phyloP scores from a whole-genome alignment of 2,797 vertebrate species.

The Lagorchestes hirsutus region DNA sequence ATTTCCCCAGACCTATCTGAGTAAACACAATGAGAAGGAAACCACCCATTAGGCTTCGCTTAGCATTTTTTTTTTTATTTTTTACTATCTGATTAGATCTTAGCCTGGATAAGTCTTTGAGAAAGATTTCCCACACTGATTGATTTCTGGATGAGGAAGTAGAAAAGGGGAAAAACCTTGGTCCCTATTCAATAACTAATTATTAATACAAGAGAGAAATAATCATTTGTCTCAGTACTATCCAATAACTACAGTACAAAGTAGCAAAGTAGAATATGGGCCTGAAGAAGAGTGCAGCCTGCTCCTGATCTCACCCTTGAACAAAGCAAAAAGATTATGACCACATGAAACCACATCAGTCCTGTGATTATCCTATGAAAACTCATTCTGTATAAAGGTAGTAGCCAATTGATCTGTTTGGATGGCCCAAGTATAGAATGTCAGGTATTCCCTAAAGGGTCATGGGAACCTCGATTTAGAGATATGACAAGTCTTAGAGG shows the following conservation, averaged over 20 bases:
- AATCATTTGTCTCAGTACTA: not conserved
- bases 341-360: not conserved
- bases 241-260: not conserved
- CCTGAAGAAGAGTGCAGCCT: not conserved
- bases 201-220: not conserved
- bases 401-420: not conserved
- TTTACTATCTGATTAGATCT: not conserved
- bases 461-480: not conserved
- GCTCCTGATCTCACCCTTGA: not conserved
- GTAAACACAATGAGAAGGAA: not conserved
- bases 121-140: not conserved
- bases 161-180: not conserved
- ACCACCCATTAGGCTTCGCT: not conserved
- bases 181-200: not conserved
- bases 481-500: not conserved
- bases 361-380: not conserved
- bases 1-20: not conserved
- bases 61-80: not conserved
- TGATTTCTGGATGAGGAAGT: not conserved
- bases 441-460: not conserved
- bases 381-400: not conserved
- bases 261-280: not conserved
- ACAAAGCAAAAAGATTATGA: not conserved
- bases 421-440: not conserved
- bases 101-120: not conserved